Conservation (phyloP, 2,797 vertebrate genomes). For the Atherinosoma microstoma region DNA sequence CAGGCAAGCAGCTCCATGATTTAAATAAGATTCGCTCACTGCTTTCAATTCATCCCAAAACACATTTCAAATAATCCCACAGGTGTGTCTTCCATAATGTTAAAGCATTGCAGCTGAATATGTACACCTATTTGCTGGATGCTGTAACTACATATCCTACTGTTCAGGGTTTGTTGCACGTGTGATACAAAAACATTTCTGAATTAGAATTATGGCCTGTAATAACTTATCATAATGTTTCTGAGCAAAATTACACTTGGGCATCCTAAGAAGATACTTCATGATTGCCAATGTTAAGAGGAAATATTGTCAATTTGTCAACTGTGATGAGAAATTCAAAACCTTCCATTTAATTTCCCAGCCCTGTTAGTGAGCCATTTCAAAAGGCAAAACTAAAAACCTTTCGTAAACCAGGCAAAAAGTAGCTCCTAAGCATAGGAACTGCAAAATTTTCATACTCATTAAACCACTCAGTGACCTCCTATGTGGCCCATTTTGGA, state of each 20-base stretch:
- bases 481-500: background rate
- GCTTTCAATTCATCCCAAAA: constrained; percentile 5
- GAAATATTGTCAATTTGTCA: background rate
- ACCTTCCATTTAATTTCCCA: background rate
- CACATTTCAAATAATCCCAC: constrained; percentile 7
- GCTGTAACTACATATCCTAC: background rate
- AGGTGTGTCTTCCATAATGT: constrained; percentile 12
- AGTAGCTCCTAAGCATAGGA: background rate
- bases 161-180: background rate
- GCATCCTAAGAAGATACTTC: background rate
- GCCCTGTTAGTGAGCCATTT: background rate
- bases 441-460: background rate
- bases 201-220: background rate
- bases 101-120: background rate
- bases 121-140: background rate
- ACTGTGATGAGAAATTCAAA: background rate
- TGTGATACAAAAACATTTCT: background rate
- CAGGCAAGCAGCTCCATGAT: constrained; percentile 34
- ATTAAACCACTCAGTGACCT: background rate
- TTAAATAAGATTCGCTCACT: constrained; percentile 53
- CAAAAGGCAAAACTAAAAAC: background rate
- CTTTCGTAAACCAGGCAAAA: background rate
- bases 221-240: background rate
- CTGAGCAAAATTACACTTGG: background rate
- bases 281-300: background rate